Conservation (phyloP, 2,888 invertebrate genomes). For the Tenthredo scrophulariae region DNA sequence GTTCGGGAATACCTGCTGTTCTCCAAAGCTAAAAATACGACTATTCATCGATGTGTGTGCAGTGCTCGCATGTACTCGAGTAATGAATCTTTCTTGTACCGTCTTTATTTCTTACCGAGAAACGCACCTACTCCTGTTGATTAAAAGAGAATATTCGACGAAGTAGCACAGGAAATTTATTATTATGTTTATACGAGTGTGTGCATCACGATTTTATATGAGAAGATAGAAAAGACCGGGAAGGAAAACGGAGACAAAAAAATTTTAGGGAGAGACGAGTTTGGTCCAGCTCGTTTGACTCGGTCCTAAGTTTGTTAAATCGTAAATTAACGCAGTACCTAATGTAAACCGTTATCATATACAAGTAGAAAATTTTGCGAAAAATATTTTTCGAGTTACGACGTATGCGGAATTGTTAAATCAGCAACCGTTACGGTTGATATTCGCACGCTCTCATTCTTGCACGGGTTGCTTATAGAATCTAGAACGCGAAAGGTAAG, state of each 20-base stretch:
- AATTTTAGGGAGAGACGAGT: neutral
- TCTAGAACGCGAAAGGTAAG: neutral
- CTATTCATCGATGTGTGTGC: too few relatives aligned
- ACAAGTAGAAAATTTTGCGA: neutral
- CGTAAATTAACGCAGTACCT: neutral
- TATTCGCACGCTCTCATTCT: conserved; percentile 41
- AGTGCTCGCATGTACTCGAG: neutral
- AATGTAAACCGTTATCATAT: neutral
- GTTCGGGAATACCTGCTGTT: too few relatives aligned
- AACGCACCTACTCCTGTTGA: neutral
- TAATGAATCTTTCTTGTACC: neutral
- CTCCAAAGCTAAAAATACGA: too few relatives aligned
- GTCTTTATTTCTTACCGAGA: conserved; percentile 14
- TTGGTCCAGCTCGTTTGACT: neutral
- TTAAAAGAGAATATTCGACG: too few relatives aligned
- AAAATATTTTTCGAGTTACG: neutral
- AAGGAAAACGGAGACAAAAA: neutral
- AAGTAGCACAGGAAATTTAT: too few relatives aligned
- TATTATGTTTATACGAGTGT: too few relatives aligned
- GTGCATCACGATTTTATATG: too few relatives aligned
- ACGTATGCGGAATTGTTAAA: neutral
- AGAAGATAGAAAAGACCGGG: too few relatives aligned
- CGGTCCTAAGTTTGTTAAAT: neutral
- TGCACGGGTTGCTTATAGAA: neutral
- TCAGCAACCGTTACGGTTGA: neutral